A percentile compares a stretch with the other conserved stretches of the same genome.
These are phyloP conservation scores for Nomada fucata DNA, from an alignment of 2,888 invertebrate species.

Conservation along the genomic window DNA sequence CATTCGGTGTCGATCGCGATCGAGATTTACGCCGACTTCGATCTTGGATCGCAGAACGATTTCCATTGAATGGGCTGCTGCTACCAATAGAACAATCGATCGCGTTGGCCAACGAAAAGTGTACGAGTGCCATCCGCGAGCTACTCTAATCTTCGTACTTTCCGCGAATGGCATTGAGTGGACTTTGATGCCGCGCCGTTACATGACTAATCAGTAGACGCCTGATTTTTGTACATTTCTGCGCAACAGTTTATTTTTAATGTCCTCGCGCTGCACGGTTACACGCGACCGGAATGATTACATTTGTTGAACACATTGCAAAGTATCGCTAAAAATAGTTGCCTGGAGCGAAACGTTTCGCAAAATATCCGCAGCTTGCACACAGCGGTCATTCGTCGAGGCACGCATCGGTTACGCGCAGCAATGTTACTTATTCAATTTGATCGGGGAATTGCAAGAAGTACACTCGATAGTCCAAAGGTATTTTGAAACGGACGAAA, in stretches of 20 bases:
- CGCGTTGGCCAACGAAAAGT: conserved; percentile 7
- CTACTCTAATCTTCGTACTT: background rate
- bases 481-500: conserved; percentile 9
- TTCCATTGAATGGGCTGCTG: too few relatives aligned
- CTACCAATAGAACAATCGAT: conserved; percentile 10
- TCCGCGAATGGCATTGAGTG: background rate
- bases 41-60: too few relatives aligned
- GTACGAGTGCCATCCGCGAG: background rate
- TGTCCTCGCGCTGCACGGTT: background rate
- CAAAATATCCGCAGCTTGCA: too few relatives aligned
- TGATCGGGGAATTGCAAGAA: too few relatives aligned
- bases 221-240: background rate
- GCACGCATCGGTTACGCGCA: too few relatives aligned
- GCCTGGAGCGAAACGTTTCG: too few relatives aligned
- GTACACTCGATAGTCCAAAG: background rate
- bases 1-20: too few relatives aligned
- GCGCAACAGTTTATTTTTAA: background rate
- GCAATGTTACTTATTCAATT: too few relatives aligned
- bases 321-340: too few relatives aligned
- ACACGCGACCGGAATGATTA: background rate
- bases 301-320: too few relatives aligned
- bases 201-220: background rate
- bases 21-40: too few relatives aligned
- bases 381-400: too few relatives aligned
- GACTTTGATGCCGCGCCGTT: background rate